These are phyloP conservation scores for Cosmopolites sordidus DNA, from an alignment of 2,888 invertebrate genomes.

Conservation along the genomic window DNA sequence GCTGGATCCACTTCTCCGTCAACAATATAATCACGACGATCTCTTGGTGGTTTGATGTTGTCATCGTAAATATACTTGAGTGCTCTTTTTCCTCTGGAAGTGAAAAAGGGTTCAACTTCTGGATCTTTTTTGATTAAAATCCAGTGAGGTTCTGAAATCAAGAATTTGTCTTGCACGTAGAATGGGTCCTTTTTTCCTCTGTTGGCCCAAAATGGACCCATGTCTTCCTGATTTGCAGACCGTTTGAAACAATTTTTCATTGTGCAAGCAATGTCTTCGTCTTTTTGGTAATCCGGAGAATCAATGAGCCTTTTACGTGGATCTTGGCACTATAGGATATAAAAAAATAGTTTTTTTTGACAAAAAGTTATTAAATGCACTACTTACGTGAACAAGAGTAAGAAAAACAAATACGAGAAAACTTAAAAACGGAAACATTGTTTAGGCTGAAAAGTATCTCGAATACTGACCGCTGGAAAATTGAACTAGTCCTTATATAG, in stretches of 20 bases:
- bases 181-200: slow-evolving; percentile 47
- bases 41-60: slow-evolving; percentile 30
- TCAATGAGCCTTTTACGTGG: slow-evolving; percentile 31
- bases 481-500: slow-evolving; percentile 27
- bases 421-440: slow-evolving; percentile 14
- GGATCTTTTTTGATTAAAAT: slow-evolving; percentile 50
- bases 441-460: background rate
- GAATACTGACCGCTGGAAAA: slow-evolving; percentile 9
- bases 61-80: slow-evolving; percentile 37
- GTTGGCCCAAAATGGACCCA: slow-evolving; percentile 51
- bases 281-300: slow-evolving; percentile 23
- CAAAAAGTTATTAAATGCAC: no score
- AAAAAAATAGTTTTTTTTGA: background rate
- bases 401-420: slow-evolving; percentile 16
- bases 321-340: slow-evolving; percentile 33
- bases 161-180: slow-evolving; percentile 47
- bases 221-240: slow-evolving; percentile 35
- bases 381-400: slow-evolving; percentile 33
- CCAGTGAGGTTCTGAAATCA: slow-evolving; percentile 55
- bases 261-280: slow-evolving; percentile 29
- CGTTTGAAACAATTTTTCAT: slow-evolving; percentile 33
- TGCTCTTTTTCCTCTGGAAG: slow-evolving; percentile 46
- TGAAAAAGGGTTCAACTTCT: slow-evolving; percentile 39
- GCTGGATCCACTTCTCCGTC: slow-evolving; percentile 48
- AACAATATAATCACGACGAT: slow-evolving; percentile 41